phyloP scores from a whole-genome alignment of 2,113 vertebrate genomes.

The Chelonoidis abingdonii region DNA sequence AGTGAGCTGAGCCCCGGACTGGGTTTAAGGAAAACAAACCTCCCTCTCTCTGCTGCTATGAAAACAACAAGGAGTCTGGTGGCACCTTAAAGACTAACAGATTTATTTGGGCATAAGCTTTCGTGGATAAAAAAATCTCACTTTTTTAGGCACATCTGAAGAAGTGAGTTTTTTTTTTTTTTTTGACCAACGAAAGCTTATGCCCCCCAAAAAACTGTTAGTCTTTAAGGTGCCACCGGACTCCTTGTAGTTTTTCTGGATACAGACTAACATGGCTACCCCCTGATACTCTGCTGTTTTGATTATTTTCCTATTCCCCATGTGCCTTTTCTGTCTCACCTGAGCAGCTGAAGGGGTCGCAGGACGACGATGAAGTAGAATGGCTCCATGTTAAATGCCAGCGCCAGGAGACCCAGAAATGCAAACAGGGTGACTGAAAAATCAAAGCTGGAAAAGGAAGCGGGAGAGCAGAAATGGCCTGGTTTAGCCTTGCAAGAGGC shows the following conservation, averaged over 20 bases:
- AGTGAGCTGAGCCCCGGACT: not conserved
- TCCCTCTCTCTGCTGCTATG: not conserved
- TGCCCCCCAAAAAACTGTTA: no score
- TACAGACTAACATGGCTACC: no score
- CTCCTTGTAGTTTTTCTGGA: no score
- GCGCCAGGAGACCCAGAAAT: slow-evolving; percentile 92
- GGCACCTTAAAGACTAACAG: no score
- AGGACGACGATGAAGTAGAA: slow-evolving; percentile 98
- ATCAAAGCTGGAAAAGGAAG: slow-evolving; percentile 87
- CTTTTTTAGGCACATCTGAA: no score
- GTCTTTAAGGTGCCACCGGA: no score
- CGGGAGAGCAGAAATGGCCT: not conserved
- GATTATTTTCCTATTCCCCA: not conserved
- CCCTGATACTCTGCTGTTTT: not conserved
- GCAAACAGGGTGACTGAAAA: slow-evolving; percentile 94
- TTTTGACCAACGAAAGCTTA: no score
- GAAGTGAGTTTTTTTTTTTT: no score
- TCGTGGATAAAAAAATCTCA: no score
- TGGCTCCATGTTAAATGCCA: slow-evolving; percentile 93
- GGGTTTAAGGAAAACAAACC: not conserved
- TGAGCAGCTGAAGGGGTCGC: slow-evolving; percentile 92
- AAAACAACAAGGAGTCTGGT: no score
- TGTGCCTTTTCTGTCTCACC: slow-evolving; percentile 74
- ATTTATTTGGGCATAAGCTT: no score
- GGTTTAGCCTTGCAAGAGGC: not conserved